Evolutionary conservation across 2,888 invertebrate genomes (phyloP).

Genomic region (Epistrophe grossulariae): DNA sequence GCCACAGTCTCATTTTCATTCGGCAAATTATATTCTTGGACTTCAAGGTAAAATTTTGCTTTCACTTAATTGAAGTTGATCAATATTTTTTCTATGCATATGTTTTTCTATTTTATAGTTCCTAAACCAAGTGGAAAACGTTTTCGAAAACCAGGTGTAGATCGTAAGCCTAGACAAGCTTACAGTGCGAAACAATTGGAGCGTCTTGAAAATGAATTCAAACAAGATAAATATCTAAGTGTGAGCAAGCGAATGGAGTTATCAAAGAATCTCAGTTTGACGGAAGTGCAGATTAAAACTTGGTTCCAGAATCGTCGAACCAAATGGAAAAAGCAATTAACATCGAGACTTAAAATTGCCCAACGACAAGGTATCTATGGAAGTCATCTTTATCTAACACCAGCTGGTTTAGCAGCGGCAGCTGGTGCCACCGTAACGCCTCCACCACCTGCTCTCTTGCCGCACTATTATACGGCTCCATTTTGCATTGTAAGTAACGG

Average conservation of each 20-base stretch:
- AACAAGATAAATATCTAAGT: slow-evolving; percentile 97
- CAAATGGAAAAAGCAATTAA: slow-evolving; percentile 98
- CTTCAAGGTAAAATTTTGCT: slow-evolving; percentile 85
- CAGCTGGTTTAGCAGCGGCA: slow-evolving; percentile 82
- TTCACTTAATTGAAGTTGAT: background rate
- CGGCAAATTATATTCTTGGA: slow-evolving; percentile 84
- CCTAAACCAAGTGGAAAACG: slow-evolving; percentile 92
- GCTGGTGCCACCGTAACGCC: slow-evolving; percentile 62
- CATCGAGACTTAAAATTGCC: slow-evolving; percentile 94
- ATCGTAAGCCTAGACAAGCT: slow-evolving; percentile 97
- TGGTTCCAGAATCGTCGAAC: slow-evolving; percentile 98
- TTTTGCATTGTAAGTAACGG: slow-evolving; percentile 77
- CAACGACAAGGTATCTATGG: slow-evolving; percentile 92
- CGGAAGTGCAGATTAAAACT: slow-evolving; percentile 98
- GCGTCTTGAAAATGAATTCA: slow-evolving; percentile 95
- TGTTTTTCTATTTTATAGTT: slow-evolving; percentile 85
- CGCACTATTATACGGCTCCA: slow-evolving; percentile 77
- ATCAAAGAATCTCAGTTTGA: slow-evolving; percentile 93
- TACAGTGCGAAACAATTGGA: slow-evolving; percentile 98
- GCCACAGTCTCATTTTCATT: slow-evolving; percentile 81
- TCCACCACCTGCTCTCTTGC: slow-evolving; percentile 67
- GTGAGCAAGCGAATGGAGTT: slow-evolving; percentile 97
- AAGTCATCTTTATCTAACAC: slow-evolving; percentile 85
- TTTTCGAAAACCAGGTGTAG: slow-evolving; percentile 93
- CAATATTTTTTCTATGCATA: background rate